phyloP scores from a whole-genome alignment of 2,113 vertebrate genomes.

The Sinocyclocheilus rhinocerous region DNA sequence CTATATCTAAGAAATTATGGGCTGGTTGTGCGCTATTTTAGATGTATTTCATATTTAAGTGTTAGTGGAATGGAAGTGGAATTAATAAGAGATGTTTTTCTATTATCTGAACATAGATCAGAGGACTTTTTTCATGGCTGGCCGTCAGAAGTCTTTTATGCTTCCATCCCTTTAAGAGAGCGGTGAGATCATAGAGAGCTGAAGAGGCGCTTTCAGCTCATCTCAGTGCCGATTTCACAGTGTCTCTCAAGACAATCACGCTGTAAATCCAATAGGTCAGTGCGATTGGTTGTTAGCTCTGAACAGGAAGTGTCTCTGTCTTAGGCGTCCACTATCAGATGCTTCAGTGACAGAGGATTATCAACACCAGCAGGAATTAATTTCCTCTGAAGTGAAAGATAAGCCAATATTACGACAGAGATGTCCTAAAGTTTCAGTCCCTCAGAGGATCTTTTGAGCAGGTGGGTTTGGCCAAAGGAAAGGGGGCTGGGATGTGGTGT shows the following conservation, averaged over 20 bases:
- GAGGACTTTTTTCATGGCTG: not conserved
- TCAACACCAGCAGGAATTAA: not conserved
- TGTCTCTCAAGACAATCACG: conserved; percentile 13
- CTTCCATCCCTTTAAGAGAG: conserved; percentile 28
- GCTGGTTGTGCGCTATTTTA: not conserved
- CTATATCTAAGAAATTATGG: not conserved
- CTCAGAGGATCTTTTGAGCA: conserved; percentile 33
- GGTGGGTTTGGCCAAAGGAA: conserved; percentile 57
- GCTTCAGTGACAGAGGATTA: conserved; percentile 20
- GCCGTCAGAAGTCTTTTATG: conserved; percentile 30
- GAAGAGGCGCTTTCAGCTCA: conserved; percentile 24
- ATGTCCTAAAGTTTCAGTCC: conserved; percentile 2
- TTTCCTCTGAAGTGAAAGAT: conserved; percentile 21
- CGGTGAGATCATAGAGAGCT: conserved; percentile 23
- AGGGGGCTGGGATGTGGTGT: conserved; percentile 55
- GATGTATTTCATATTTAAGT: not conserved
- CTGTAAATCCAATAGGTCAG: conserved; percentile 14
- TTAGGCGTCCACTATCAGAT: conserved; percentile 3
- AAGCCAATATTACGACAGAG: not conserved
- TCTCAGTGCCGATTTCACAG: conserved; percentile 4
- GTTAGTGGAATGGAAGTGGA: not conserved
- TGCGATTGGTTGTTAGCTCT: not conserved
- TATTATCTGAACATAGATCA: conserved; percentile 24
- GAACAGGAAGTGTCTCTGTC: conserved; percentile 22
- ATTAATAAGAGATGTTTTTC: conserved; percentile 10